Percentiles rank a stretch among this genome's conserved stretches.
Conservation (phyloP, 1,140 invertebrate species). For the Drosophila takahashii region DNA sequence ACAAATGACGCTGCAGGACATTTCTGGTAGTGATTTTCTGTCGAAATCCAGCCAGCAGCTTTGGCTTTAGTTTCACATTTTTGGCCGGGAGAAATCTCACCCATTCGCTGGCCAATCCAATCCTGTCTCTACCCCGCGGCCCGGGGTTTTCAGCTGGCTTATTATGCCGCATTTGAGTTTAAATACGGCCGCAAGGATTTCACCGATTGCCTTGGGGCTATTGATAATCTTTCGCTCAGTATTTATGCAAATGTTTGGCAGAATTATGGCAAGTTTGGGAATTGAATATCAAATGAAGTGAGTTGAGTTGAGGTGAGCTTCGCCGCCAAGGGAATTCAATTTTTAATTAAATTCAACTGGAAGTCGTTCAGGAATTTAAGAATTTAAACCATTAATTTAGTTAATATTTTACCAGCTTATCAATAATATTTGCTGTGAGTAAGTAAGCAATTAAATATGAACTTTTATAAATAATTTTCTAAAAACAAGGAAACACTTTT, state of each 20-base stretch:
- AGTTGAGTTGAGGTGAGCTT: slow-evolving; percentile 7
- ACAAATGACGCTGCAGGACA: slow-evolving; percentile 78
- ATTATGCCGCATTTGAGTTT: slow-evolving; percentile 69
- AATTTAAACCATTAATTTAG: background rate
- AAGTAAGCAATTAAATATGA: too few relatives aligned
- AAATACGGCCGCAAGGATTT: slow-evolving; percentile 51
- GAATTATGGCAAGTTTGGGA: slow-evolving; percentile 30
- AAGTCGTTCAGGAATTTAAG: background rate
- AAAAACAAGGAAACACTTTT: too few relatives aligned
- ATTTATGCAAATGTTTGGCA: slow-evolving; percentile 36
- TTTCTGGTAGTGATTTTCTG: slow-evolving; percentile 72
- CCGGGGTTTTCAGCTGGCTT: slow-evolving; percentile 49
- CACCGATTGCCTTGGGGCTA: slow-evolving; percentile 42
- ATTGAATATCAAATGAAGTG: slow-evolving; percentile 19
- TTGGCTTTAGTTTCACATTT: slow-evolving; percentile 46
- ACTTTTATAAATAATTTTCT: too few relatives aligned
- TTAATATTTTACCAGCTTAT: too few relatives aligned
- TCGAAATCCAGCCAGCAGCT: slow-evolving; percentile 25
- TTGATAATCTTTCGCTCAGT: slow-evolving; percentile 46
- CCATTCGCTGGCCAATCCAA: slow-evolving; percentile 18
- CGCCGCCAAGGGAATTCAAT: background rate
- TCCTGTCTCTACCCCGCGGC: slow-evolving; percentile 1
- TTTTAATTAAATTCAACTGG: slow-evolving; percentile 8
- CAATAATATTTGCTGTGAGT: too few relatives aligned
- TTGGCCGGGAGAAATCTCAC: slow-evolving; percentile 17